A percentile compares a stretch with the other conserved stretches of the same genome.
phyloP scores from a whole-genome alignment of 30 jellyfish, hydroid and myxozoan species.

The Rhopilema esculentum region DNA sequence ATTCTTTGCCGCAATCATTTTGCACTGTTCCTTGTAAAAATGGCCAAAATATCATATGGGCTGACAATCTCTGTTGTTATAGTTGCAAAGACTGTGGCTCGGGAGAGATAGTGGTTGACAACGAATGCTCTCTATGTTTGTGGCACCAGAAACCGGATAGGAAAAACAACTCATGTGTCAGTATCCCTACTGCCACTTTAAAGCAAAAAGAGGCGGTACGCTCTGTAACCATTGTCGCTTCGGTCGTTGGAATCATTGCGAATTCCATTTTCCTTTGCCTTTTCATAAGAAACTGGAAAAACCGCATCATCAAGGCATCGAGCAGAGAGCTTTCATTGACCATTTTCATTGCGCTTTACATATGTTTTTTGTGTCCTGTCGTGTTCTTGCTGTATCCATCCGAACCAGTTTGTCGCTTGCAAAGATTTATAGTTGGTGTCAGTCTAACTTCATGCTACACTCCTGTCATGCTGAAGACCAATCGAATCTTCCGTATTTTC shows the following conservation, averaged over 20 bases:
- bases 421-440: constrained; percentile 71
- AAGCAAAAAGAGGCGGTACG: not conserved
- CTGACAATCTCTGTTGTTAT: constrained; percentile 61
- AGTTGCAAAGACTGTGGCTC: constrained; percentile 48
- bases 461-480: constrained; percentile 74
- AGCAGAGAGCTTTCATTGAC: constrained; percentile 75
- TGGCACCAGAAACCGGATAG: constrained; percentile 5
- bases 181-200: constrained; percentile 24
- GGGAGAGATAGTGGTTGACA: constrained; percentile 22
- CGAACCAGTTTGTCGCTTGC: constrained; percentile 49
- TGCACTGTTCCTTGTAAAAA: constrained; percentile 59
- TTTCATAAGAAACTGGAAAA: constrained; percentile 48
- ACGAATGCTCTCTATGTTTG: constrained; percentile 53
- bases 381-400: constrained; percentile 37
- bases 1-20: constrained; percentile 9
- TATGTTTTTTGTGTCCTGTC: constrained; percentile 42
- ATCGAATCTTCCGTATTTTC: constrained; percentile 86
- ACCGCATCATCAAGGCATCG: constrained; percentile 64
- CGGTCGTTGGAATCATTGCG: constrained; percentile 44
- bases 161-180: not conserved
- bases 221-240: constrained; percentile 19
- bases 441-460: constrained; percentile 83
- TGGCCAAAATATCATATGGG: not conserved
- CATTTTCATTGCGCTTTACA: constrained; percentile 36
- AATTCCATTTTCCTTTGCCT: constrained; percentile 36